Percentiles rank a stretch among this genome's conserved stretches.
These are phyloP conservation scores for Gambelia wislizenii DNA, from an alignment of 2,797 vertebrate species.

Conservation along the genomic window DNA sequence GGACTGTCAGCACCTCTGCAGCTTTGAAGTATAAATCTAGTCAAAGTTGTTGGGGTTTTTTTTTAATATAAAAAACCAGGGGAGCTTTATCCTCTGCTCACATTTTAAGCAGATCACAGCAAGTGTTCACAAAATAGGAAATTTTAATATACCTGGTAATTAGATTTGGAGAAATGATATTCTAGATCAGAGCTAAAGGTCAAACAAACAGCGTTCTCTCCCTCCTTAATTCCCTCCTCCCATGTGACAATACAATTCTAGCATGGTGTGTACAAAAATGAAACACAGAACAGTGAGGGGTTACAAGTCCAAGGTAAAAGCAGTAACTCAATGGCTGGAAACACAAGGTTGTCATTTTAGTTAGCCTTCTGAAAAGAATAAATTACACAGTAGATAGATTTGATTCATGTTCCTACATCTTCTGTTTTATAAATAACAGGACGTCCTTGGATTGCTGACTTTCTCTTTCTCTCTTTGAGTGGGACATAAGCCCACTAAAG, in stretches of 20 bases:
- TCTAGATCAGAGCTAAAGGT: conserved; percentile 28
- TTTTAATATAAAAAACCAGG: not conserved
- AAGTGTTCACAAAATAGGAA: conserved; percentile 41
- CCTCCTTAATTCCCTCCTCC: not conserved
- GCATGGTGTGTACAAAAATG: not conserved
- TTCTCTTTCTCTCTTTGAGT: conserved; percentile 1
- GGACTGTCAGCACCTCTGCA: conserved; percentile 34
- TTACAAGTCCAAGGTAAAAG: conserved; percentile 6
- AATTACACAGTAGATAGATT: conserved; percentile 28
- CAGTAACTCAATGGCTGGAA: conserved; percentile 11
- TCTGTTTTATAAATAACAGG: conserved; percentile 33
- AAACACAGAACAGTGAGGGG: conserved; percentile 14
- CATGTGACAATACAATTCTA: conserved; percentile 15
- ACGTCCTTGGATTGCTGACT: not conserved
- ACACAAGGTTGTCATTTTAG: conserved; percentile 39
- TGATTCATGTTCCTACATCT: conserved; percentile 36
- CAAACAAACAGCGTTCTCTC: conserved; percentile 16
- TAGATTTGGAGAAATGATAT: conserved; percentile 31
- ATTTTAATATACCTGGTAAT: conserved; percentile 29
- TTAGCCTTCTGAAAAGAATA: conserved; percentile 42
- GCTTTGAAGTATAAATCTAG: conserved; percentile 53
- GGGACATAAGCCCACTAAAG: not conserved
- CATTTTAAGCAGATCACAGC: conserved; percentile 42
- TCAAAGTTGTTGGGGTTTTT: conserved; percentile 9
- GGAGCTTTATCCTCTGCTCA: conserved; percentile 17